Conservation (phyloP, 2,113 vertebrate species). For the Pelodiscus sinensis region DNA sequence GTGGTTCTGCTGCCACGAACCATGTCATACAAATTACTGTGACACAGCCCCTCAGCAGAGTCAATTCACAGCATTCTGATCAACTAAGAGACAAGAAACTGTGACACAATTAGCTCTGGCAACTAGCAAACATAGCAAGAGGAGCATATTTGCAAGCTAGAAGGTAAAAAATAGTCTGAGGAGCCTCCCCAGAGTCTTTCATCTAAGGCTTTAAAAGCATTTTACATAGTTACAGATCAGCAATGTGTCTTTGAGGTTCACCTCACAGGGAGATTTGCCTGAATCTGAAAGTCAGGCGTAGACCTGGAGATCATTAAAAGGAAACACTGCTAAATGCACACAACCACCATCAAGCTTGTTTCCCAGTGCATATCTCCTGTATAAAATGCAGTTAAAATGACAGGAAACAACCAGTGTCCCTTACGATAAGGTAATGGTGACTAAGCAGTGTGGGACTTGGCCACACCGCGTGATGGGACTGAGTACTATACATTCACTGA, state of each 20-base stretch:
- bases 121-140: background rate
- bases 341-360: background rate
- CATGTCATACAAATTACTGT: accelerated
- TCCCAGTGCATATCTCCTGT: background rate
- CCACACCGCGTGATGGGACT: background rate
- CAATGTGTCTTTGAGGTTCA: background rate
- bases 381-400: background rate
- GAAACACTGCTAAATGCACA: background rate
- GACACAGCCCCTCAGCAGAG: accelerated
- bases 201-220: accelerated
- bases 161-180: accelerated
- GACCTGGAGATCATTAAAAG: background rate
- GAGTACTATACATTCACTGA: constrained; percentile 37
- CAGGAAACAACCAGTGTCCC: background rate
- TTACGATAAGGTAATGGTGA: background rate
- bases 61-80: background rate
- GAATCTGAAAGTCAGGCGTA: background rate
- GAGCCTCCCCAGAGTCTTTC: background rate
- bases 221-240: background rate
- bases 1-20: background rate
- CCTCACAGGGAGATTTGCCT: background rate
- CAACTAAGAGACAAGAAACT: accelerated
- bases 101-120: accelerated
- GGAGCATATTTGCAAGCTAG: background rate
- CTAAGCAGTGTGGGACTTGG: accelerated